A percentile compares a stretch with the other conserved stretches of the same genome.
phyloP scores from a whole-genome alignment of 92 coral and sea anemone species.

The Bergia puertoricense region DNA sequence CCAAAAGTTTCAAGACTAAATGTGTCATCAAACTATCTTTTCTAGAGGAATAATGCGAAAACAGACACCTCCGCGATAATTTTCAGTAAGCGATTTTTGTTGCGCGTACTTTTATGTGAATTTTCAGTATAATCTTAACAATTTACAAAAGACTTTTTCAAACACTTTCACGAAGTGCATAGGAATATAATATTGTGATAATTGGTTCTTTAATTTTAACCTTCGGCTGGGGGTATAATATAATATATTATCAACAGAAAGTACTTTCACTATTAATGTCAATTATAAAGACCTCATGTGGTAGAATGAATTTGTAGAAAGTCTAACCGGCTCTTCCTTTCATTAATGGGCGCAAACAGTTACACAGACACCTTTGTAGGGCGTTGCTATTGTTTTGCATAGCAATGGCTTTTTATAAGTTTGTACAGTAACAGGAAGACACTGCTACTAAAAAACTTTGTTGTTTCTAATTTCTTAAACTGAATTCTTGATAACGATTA shows the following conservation, averaged over 20 bases:
- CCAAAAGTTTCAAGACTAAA: not conserved
- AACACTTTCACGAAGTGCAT: too few relatives aligned
- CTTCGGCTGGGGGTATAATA: not conserved
- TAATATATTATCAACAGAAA: not conserved
- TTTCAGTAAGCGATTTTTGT: not conserved
- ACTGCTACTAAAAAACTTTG: too few relatives aligned
- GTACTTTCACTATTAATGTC: not conserved
- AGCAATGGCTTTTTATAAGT: not conserved
- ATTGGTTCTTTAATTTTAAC: not conserved
- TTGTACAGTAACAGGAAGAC: too few relatives aligned
- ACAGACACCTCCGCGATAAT: too few relatives aligned
- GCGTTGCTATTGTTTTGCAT: too few relatives aligned
- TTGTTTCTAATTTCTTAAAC: not conserved
- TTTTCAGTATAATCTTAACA: too few relatives aligned
- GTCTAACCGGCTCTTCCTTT: not conserved
- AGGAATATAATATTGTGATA: not conserved
- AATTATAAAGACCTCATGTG: not conserved
- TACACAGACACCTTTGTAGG: too few relatives aligned
- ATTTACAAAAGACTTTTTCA: too few relatives aligned
- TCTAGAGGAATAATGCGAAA: not conserved
- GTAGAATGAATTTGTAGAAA: not conserved
- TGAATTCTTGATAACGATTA: not conserved
- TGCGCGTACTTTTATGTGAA: not conserved
- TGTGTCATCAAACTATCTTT: not conserved
- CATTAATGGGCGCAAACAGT: not conserved